A percentile compares a stretch with the other conserved stretches of the same genome.
phyloP scores from a whole-genome alignment of 2,888 invertebrate species.

The Pantelozetes paolii region DNA sequence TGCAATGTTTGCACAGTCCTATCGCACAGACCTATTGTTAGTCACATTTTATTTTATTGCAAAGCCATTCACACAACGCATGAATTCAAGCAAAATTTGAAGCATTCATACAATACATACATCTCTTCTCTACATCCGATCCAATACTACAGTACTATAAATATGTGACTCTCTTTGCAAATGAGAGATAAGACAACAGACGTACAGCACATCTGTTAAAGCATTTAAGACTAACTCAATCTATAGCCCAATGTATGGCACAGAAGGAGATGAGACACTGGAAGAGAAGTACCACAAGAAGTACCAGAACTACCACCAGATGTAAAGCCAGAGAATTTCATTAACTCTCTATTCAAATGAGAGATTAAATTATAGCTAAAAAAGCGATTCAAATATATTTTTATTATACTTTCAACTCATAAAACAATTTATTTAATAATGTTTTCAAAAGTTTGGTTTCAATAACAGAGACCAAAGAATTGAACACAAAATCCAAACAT shows the following conservation, averaged over 20 bases:
- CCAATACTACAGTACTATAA: background rate
- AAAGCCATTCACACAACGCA: conserved; percentile 2
- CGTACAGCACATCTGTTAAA: conserved; percentile 18
- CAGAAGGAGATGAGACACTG: conserved; percentile 1
- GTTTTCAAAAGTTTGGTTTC: background rate
- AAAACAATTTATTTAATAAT: background rate
- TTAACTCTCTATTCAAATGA: background rate
- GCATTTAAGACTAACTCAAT: conserved; percentile 28
- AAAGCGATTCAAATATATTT: background rate
- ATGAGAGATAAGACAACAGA: background rate
- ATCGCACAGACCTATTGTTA: conserved; percentile 27
- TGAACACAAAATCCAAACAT: no score
- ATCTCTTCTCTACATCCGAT: background rate
- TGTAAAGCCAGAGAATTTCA: conserved; percentile 9
- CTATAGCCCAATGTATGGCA: conserved; percentile 11
- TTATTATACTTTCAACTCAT: background rate
- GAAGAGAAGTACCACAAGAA: background rate
- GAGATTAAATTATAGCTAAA: background rate
- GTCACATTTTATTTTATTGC: conserved; percentile 23
- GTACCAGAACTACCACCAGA: background rate
- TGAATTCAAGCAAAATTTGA: background rate
- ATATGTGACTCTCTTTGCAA: conserved; percentile 19
- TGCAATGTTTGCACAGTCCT: conserved; percentile 24
- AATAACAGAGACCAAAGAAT: no score
- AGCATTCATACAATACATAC: background rate